Evolutionary conservation across 2,888 invertebrate species (phyloP), one percentile per base, ranked within the genome.

Genomic region (Oscheius sp.): DNA sequence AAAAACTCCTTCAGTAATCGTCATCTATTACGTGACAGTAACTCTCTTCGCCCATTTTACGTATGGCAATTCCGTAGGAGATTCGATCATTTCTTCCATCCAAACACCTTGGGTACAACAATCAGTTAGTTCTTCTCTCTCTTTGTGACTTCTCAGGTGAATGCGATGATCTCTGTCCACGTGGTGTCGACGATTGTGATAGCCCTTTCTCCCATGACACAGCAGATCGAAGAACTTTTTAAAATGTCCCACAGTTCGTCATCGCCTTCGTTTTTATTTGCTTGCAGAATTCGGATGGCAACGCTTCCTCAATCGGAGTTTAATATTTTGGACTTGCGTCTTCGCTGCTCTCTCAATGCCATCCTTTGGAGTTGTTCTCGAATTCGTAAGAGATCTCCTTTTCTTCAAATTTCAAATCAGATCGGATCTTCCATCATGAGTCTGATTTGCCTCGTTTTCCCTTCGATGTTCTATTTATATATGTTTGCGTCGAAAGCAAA

Each of bases 161-260:
- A 85, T 66, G 61, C 83, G 34, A 80, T 84, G 76, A 86, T 86
- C 57, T 84, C 86, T 10, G 71, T 83, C 46, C 86, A 86, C 69
- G 86, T 85, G 53, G 73, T 85, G 52, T 75, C 83, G 17, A 82
- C 82, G 0, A 76, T 84, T 25, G 81, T 83, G 45, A 84, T 84
- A 39, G 75, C 79, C 20, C 73, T 84, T 58, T 85, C 83, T 25
- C 84, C 84, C 1, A 70, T 85, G 65, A 81, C 78, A 65, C 84
- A 84, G 67, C 84, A 84, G 65, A 69, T 85, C 52, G 84, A 84
- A 63, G 75, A 82, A 31, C 33, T 80, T 33, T 72, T 85, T 64
- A 72, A 75, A 25, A 67, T 81, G 23, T 79, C 82, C 0, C 83
- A 84, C 52, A 71, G 82, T 82, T 48, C 71, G 76, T 61, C 29